Base-by-base conservation (phyloP, 2,888 invertebrate genomes). In the Sphaerophoria rueppellii region DNA sequence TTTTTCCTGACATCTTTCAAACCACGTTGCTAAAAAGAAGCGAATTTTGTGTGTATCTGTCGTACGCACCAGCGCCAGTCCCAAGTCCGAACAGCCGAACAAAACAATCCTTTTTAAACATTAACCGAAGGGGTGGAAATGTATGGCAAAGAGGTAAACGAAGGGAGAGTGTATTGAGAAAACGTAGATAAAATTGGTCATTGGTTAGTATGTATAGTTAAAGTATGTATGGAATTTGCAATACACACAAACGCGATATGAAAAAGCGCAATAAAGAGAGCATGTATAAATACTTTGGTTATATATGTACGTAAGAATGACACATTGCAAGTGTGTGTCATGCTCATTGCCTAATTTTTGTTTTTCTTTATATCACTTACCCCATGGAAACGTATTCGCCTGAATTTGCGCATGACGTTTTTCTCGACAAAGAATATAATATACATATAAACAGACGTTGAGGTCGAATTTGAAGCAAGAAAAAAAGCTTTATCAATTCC, bases 391-490 rank as follows among this genome's bases (percentile, higher is more conserved):
- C 9, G 67, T 46, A 43, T 60, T 37, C 72, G 50, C 24, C 40
- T 40, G 55, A 55, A 60, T 67, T 60, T 80, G 79, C 74, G 74
- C 80, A 80, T 80, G 61, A 63, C 67, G 69, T 48, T 73, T 60
- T 34, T 57, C 3, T 48, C n/a, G 34, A 7, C 9, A 50, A 9
- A 6, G 12, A 57, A 12, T 48, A 37, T 24, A 24, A 24, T 24
- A 24, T 24, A 2, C 24, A 24, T 24, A 24, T 24, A 60, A 16
- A 43, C 6, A 48, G 37, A 32, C 14, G 57, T 57, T 32, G 34
- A 57, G 35, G 34, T 35, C 12, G 57, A 24, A 57, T 12, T 11
- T 4, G 12, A 2, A 55, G 34, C 4, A 34, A 55, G 34, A 55
- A 34, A n/a, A 11, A 35, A 55, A 24, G 24, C 24, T 24, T 24